Evolutionary conservation across 2,797 vertebrate species (phyloP).

Genomic region (Chelonia mydas): DNA sequence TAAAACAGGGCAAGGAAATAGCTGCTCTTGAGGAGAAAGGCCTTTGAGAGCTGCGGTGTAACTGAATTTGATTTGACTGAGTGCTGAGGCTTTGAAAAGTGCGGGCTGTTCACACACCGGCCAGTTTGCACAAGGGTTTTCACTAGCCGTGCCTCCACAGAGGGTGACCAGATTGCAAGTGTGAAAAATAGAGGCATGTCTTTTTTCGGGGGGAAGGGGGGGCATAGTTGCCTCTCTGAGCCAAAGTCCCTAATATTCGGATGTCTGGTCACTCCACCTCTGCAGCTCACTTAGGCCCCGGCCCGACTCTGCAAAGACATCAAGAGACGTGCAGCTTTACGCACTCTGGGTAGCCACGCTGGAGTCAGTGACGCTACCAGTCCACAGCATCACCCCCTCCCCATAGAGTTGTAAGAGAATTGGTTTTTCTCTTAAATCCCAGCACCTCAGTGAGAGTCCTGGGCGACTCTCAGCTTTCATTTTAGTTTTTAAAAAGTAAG

Average conservation of each 20-base stretch:
- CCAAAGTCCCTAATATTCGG: too few species aligned
- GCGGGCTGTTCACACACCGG: too few species aligned
- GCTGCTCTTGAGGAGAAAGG: not conserved
- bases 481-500: not conserved
- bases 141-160: not conserved
- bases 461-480: not conserved
- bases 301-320: not conserved
- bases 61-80: not conserved
- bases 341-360: not conserved
- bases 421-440: not conserved
- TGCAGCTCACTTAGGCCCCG: too few species aligned
- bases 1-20: not conserved
- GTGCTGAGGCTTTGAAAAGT: not conserved
- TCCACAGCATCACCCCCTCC: not conserved
- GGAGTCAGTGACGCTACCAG: not conserved
- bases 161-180: too few species aligned
- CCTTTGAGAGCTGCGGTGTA: not conserved
- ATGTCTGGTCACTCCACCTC: too few species aligned
- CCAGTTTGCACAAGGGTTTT: not conserved
- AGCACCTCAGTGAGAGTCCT: not conserved
- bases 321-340: not conserved
- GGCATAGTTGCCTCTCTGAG: too few species aligned
- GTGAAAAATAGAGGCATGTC: too few species aligned
- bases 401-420: rapidly evolving
- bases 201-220: too few species aligned